Conservation (phyloP, 2,888 invertebrate genomes). For the Campoplex nolae region DNA sequence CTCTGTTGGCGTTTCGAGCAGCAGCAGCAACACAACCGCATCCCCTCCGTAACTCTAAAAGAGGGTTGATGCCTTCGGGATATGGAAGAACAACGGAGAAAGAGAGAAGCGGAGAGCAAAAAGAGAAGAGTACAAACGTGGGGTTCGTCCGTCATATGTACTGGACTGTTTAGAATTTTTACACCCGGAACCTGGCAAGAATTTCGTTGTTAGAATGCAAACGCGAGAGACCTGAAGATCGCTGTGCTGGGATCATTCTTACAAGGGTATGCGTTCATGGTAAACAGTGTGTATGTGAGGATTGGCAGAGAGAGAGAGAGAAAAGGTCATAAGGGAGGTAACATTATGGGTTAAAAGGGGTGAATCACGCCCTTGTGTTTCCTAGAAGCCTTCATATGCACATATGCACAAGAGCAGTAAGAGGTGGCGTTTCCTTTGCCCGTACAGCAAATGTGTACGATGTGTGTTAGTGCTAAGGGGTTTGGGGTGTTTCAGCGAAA, state of each 20-base stretch:
- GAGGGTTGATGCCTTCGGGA: constrained; percentile 31
- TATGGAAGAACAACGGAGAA: constrained; percentile 21
- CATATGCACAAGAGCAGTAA: not conserved
- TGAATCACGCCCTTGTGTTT: constrained; percentile 33
- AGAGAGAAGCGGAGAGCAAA: not conserved
- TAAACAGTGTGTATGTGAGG: not conserved
- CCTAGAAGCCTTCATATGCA: not conserved
- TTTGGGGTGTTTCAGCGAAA: constrained; percentile 31
- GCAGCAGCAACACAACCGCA: constrained; percentile 43
- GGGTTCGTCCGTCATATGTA: constrained; percentile 61
- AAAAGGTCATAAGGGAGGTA: not conserved
- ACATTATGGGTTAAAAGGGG: not conserved
- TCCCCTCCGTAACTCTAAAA: constrained; percentile 29
- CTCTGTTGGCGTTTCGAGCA: constrained; percentile 66
- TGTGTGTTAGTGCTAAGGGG: constrained; percentile 45
- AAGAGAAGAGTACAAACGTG: constrained; percentile 1
- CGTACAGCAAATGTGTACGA: constrained; percentile 34
- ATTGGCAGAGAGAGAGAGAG: not conserved
- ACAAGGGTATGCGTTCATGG: constrained; percentile 6
- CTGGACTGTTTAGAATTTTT: constrained; percentile 81
- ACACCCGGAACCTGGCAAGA: constrained; percentile 74
- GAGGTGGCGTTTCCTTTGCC: constrained; percentile 27
- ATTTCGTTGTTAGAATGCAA: constrained; percentile 69
- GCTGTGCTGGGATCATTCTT: constrained; percentile 23
- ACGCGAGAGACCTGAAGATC: constrained; percentile 44